These are phyloP conservation scores for Valencia hispanica DNA, from an alignment of 2,797 vertebrate species.

Conservation along the genomic window DNA sequence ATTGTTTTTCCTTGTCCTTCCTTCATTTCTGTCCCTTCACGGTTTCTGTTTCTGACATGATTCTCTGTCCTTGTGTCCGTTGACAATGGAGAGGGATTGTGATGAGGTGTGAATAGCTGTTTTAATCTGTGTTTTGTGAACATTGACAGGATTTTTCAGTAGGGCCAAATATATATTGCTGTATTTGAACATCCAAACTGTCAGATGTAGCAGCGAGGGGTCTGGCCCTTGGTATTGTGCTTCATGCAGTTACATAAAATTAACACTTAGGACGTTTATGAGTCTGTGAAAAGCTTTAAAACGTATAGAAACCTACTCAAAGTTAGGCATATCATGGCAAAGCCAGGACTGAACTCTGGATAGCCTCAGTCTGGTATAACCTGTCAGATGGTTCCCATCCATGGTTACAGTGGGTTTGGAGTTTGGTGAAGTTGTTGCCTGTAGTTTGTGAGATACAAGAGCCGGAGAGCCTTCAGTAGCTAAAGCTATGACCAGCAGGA, in stretches of 20 bases:
- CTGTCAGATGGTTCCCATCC: background rate
- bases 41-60: background rate
- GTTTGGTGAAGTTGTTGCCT: background rate
- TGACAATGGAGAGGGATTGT: no score
- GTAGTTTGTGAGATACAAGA: background rate
- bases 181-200: background rate
- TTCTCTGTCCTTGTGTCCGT: no score
- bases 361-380: background rate
- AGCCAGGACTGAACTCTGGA: background rate
- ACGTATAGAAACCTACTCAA: background rate
- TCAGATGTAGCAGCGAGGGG: background rate
- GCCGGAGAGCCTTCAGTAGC: background rate
- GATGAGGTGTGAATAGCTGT: no score
- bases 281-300: background rate
- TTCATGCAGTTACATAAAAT: background rate
- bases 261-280: background rate
- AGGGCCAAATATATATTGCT: background rate
- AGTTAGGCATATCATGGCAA: background rate
- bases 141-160: background rate
- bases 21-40: background rate
- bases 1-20: background rate
- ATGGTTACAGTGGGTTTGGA: background rate
- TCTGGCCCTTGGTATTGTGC: background rate
- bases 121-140: background rate
- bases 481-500: background rate